Percentiles rank a stretch among this genome's conserved stretches.
These are phyloP conservation scores for Diplazon laetatorius DNA, from an alignment of 2,888 invertebrate species.

Conservation along the genomic window DNA sequence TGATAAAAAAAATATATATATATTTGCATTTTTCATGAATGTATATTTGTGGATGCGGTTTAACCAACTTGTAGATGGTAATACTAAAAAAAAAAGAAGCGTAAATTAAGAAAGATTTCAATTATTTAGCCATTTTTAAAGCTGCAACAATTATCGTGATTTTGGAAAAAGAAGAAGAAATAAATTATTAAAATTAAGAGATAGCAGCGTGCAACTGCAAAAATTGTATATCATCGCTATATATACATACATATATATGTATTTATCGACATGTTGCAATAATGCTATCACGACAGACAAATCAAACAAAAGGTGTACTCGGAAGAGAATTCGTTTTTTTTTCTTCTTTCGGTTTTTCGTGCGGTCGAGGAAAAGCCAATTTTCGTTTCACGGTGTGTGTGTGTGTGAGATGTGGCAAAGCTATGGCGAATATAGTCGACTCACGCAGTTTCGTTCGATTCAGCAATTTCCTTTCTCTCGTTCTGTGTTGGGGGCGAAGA, in stretches of 20 bases:
- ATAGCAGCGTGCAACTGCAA: too few relatives aligned
- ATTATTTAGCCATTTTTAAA: too few relatives aligned
- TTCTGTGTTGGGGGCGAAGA: conserved; percentile 19
- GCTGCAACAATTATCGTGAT: too few relatives aligned
- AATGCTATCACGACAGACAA: not conserved
- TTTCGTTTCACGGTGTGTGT: conserved; percentile 22
- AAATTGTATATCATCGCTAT: too few relatives aligned
- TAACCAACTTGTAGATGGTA: too few relatives aligned
- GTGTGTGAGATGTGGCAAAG: not conserved
- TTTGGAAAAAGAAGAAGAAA: too few relatives aligned
- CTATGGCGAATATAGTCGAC: not conserved
- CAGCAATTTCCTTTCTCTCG: conserved; percentile 37
- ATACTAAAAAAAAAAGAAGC: too few relatives aligned
- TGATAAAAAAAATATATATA: too few relatives aligned
- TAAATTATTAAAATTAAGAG: too few relatives aligned
- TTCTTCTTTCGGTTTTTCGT: not conserved
- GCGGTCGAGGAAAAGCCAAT: not conserved
- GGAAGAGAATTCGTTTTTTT: not conserved
- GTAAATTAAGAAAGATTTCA: too few relatives aligned
- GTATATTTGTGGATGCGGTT: too few relatives aligned
- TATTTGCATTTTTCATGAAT: too few relatives aligned
- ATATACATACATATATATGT: not conserved
- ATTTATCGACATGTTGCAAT: not conserved
- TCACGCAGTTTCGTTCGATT: conserved; percentile 36
- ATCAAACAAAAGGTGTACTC: not conserved